Evolutionary conservation across 2,888 invertebrate species (phyloP).

Genomic region (Yponomeuta sedellus): DNA sequence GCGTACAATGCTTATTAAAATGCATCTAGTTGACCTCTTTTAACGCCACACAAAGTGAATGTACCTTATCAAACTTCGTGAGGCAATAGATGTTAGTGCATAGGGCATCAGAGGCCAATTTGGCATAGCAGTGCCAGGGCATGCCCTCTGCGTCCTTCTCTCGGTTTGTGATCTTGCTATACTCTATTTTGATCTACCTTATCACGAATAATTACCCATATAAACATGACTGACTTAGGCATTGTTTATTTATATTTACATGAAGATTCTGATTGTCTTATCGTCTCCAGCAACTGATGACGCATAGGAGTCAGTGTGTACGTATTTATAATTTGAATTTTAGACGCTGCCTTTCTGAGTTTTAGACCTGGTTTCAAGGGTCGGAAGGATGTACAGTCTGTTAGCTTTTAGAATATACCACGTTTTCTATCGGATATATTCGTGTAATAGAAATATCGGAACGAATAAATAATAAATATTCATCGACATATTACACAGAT

Average conservation of each 20-base stretch:
- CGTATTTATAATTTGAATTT: too few relatives aligned
- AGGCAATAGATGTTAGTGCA: background rate
- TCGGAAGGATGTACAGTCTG: too few relatives aligned
- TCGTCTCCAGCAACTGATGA: too few relatives aligned
- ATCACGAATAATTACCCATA: background rate
- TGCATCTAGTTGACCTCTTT: background rate
- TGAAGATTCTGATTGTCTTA: too few relatives aligned
- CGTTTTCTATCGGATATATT: too few relatives aligned
- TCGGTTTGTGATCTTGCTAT: background rate
- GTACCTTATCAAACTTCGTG: background rate
- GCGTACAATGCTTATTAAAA: background rate
- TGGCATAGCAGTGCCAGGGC: background rate
- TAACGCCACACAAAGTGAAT: background rate
- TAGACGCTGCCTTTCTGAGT: too few relatives aligned
- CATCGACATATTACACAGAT: too few relatives aligned
- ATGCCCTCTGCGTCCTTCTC: background rate
- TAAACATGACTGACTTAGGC: background rate
- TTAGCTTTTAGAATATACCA: too few relatives aligned
- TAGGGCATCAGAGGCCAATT: background rate
- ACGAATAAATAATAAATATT: too few relatives aligned
- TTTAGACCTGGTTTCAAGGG: too few relatives aligned
- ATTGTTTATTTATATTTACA: background rate
- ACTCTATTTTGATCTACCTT: background rate
- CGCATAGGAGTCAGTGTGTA: too few relatives aligned
- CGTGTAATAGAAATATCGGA: too few relatives aligned